Evolutionary conservation across 2,113 vertebrate species (phyloP).

Genomic region (Struthio camelus): DNA sequence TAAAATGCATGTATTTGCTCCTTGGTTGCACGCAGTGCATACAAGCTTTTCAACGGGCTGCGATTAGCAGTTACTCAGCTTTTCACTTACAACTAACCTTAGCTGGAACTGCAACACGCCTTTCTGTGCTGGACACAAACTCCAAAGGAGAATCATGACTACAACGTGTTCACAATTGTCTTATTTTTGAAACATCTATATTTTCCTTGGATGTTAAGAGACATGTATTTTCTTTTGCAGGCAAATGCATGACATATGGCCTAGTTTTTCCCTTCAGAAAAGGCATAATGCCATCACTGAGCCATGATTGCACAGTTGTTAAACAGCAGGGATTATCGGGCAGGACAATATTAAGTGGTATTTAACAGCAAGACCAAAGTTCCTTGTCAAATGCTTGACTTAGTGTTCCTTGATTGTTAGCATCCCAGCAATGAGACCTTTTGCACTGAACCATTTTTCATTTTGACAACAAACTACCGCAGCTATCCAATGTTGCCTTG

Average conservation of each 20-base stretch:
- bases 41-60: background rate
- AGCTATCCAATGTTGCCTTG: slow-evolving; percentile 71
- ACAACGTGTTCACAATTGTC: slow-evolving; percentile 7
- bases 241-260: slow-evolving; percentile 73
- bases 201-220: slow-evolving; percentile 56
- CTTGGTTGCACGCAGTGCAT: fast-evolving
- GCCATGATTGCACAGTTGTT: slow-evolving; percentile 69
- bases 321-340: slow-evolving; percentile 82
- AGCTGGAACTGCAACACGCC: background rate
- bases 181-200: slow-evolving; percentile 40
- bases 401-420: slow-evolving; percentile 78
- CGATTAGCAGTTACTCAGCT: background rate
- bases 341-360: slow-evolving; percentile 84
- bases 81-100: background rate
- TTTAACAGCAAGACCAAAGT: slow-evolving; percentile 83
- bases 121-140: background rate
- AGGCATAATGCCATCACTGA: slow-evolving; percentile 65
- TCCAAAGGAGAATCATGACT: background rate
- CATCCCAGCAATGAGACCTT: slow-evolving; percentile 81
- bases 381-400: slow-evolving; percentile 84
- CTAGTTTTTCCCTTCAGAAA: slow-evolving; percentile 58
- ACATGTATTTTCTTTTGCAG: slow-evolving; percentile 24
- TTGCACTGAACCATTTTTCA: slow-evolving; percentile 85
- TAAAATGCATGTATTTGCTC: background rate
- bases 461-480: slow-evolving; percentile 83